Evolutionary conservation across 2,888 invertebrate genomes (phyloP).

Genomic region (Coelopa pilipes): DNA sequence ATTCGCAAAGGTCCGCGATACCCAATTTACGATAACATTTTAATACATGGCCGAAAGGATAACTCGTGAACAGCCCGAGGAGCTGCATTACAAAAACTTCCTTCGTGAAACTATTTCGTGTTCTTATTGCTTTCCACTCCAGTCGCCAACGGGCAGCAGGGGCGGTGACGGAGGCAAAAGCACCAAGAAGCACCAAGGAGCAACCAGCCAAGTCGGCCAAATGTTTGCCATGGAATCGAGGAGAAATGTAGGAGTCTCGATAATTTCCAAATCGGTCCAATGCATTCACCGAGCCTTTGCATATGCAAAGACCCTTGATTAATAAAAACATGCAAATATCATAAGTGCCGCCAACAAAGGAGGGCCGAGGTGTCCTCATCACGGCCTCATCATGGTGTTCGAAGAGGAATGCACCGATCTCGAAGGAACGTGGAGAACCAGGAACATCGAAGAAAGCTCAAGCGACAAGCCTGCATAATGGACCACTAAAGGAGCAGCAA

Average conservation of each 20-base stretch:
- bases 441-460: too few relatives aligned
- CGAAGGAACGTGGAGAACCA: too few relatives aligned
- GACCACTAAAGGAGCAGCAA: slow-evolving; percentile 42
- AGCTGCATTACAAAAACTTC: slow-evolving; percentile 53
- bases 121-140: slow-evolving; percentile 33
- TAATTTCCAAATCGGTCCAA: slow-evolving; percentile 8
- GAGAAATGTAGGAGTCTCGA: neutral
- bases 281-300: neutral
- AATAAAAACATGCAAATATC: slow-evolving; percentile 15
- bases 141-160: slow-evolving; percentile 16
- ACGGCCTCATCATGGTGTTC: neutral
- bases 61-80: slow-evolving; percentile 64
- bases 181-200: neutral
- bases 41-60: slow-evolving; percentile 58
- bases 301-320: slow-evolving; percentile 10
- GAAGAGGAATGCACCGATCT: neutral
- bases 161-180: neutral
- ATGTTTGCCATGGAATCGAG: slow-evolving; percentile 6
- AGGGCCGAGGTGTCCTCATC: neutral
- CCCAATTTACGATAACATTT: slow-evolving; percentile 60
- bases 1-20: slow-evolving; percentile 46
- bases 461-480: slow-evolving; percentile 32
- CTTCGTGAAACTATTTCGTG: slow-evolving; percentile 37
- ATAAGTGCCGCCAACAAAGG: slow-evolving; percentile 5
- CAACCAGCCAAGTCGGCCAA: neutral